Evolutionary conservation across 1,140 invertebrate species (phyloP).

Genomic region (Gonatopus flavifemur): DNA sequence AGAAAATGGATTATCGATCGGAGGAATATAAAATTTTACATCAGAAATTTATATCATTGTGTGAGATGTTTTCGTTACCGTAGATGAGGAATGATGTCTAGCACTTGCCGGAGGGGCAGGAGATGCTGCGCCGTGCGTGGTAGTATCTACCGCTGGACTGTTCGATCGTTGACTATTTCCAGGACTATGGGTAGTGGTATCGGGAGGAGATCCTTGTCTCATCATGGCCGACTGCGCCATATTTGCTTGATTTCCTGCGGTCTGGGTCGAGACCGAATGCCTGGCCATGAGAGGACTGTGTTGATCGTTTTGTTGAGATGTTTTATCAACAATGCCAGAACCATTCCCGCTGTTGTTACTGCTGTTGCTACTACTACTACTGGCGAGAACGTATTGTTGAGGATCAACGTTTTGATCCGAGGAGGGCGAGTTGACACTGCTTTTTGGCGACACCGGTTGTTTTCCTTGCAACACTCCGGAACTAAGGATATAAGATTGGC

Average conservation of each 20-base stretch:
- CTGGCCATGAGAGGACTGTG: slow-evolving; percentile 53
- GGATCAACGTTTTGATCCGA: slow-evolving; percentile 56
- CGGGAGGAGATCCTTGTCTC: slow-evolving; percentile 67
- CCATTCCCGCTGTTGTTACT: too few relatives aligned
- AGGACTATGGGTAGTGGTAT: slow-evolving; percentile 80
- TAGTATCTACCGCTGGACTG: slow-evolving; percentile 59
- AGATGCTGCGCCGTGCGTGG: slow-evolving; percentile 57
- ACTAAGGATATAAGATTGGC: slow-evolving; percentile 52
- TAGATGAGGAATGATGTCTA: slow-evolving; percentile 58
- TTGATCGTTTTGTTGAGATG: slow-evolving; percentile 34
- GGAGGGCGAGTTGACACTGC: slow-evolving; percentile 41
- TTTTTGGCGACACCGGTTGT: slow-evolving; percentile 43
- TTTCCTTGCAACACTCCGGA: slow-evolving; percentile 50
- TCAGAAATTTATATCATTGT: background rate
- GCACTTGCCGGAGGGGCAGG: slow-evolving; percentile 58
- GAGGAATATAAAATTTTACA: background rate
- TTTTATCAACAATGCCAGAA: slow-evolving; percentile 46
- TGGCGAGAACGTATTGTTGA: slow-evolving; percentile 45
- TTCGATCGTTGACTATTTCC: slow-evolving; percentile 58
- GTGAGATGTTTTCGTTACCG: slow-evolving; percentile 44
- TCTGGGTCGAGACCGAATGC: slow-evolving; percentile 76
- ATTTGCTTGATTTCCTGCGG: slow-evolving; percentile 65
- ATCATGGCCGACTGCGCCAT: slow-evolving; percentile 61
- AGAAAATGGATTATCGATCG: background rate
- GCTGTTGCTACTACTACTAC: slow-evolving; percentile 44